A percentile compares a stretch with the other conserved stretches of the same genome.
phyloP scores from a whole-genome alignment of 35 echinoderm and acorn worm species.

The Apostichopus parvimensis region DNA sequence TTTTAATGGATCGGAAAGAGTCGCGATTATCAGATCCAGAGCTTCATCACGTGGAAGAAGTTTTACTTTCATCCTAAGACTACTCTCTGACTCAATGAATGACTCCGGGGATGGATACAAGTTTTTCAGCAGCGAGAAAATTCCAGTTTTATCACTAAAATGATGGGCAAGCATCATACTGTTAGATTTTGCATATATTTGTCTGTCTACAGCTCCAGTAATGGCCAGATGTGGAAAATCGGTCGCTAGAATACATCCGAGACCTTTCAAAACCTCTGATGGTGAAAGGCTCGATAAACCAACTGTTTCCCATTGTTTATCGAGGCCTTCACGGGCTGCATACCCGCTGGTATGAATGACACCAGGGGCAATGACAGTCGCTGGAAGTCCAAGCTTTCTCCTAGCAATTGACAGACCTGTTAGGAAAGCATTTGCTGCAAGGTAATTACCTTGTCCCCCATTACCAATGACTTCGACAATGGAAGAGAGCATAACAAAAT shows the following conservation, averaged over 20 bases:
- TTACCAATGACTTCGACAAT: conserved; percentile 95
- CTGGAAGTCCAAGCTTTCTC: conserved; percentile 86
- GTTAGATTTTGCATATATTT: conserved; percentile 72
- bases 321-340: conserved; percentile 84
- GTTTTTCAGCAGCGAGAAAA: conserved; percentile 81
- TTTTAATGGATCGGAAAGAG: conserved; percentile 68
- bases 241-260: conserved; percentile 84
- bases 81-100: conserved; percentile 80
- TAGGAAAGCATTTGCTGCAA: conserved; percentile 83
- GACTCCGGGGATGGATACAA: conserved; percentile 81
- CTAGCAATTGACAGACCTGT: conserved; percentile 71
- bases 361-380: conserved; percentile 84
- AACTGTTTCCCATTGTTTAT: conserved; percentile 82
- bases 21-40: conserved; percentile 66
- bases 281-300: conserved; percentile 86
- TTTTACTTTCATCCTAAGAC: conserved; percentile 68
- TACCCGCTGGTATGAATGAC: conserved; percentile 87
- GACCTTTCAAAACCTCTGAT: conserved; percentile 81
- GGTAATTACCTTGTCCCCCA: conserved; percentile 89
- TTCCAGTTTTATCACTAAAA: conserved; percentile 74
- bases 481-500: conserved; percentile 98
- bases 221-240: conserved; percentile 79
- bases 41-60: conserved; percentile 71
- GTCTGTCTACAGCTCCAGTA: conserved; percentile 80
- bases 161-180: conserved; percentile 81